phyloP scores from a whole-genome alignment of 2,797 vertebrate genomes.

The Cetoscarus ocellatus region DNA sequence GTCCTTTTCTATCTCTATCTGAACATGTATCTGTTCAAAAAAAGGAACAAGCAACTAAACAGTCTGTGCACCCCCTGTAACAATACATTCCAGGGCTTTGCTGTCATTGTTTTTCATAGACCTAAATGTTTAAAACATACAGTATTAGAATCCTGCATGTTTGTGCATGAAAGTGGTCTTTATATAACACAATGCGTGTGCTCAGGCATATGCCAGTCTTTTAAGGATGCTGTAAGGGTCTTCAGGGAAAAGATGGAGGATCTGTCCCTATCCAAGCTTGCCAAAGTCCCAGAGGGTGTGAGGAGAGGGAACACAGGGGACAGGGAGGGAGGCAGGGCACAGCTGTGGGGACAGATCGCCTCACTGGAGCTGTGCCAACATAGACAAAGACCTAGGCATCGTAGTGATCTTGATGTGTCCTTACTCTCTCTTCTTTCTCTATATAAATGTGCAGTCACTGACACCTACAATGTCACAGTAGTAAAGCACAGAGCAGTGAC shows the following conservation, averaged over 20 bases:
- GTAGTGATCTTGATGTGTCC: slow-evolving; percentile 67
- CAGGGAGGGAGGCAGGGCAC: slow-evolving; percentile 61
- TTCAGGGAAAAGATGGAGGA: slow-evolving; percentile 40
- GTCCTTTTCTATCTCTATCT: slow-evolving; percentile 1
- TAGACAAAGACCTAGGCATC: slow-evolving; percentile 64
- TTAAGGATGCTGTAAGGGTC: slow-evolving; percentile 42
- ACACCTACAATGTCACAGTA: slow-evolving; percentile 57
- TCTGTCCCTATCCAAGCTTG: slow-evolving; percentile 69
- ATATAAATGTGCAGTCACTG: slow-evolving; percentile 21
- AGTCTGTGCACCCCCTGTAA: background rate
- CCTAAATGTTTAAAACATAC: background rate
- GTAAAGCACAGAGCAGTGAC: slow-evolving; percentile 34
- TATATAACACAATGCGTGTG: slow-evolving; percentile 13
- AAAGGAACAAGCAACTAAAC: background rate
- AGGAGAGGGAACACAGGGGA: slow-evolving; percentile 60
- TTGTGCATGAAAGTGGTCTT: background rate
- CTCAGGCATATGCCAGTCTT: slow-evolving; percentile 34
- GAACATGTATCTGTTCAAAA: background rate
- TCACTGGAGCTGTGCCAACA: slow-evolving; percentile 74
- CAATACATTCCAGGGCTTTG: slow-evolving; percentile 4
- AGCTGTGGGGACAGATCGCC: slow-evolving; percentile 76
- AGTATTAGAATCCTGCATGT: slow-evolving; percentile 1
- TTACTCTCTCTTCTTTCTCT: slow-evolving; percentile 40
- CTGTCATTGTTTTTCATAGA: background rate
- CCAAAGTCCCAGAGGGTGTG: slow-evolving; percentile 66